phyloP scores from a whole-genome alignment of 2,888 invertebrate species.

The Sminthurinus aureus region DNA sequence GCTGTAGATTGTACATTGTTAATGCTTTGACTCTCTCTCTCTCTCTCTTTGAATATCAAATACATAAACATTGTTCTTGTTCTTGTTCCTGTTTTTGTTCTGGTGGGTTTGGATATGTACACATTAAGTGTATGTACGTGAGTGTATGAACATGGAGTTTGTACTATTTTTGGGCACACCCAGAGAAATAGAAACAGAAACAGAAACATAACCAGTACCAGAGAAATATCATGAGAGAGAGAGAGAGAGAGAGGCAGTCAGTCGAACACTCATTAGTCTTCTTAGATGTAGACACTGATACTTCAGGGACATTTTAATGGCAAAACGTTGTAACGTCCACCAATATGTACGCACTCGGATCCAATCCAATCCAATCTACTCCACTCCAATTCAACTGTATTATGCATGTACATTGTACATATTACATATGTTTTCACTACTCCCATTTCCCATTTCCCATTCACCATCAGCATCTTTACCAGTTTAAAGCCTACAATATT shows the following conservation, averaged over 20 bases:
- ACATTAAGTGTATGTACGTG: neutral
- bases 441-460: too few species aligned
- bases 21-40: neutral
- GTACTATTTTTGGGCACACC: slow-evolving; percentile 55
- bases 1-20: neutral
- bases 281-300: slow-evolving; percentile 60
- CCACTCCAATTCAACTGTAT: neutral
- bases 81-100: slow-evolving; percentile 6
- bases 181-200: slow-evolving; percentile 26
- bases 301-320: slow-evolving; percentile 60
- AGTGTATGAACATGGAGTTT: neutral
- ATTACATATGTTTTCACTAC: too few species aligned
- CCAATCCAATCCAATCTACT: too few species aligned
- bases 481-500: too few species aligned
- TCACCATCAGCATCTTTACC: too few species aligned
- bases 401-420: neutral
- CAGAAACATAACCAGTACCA: too few species aligned
- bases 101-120: neutral
- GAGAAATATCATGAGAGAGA: neutral
- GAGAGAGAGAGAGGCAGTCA: slow-evolving; percentile 22
- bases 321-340: slow-evolving; percentile 57
- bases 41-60: neutral
- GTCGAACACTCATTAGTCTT: slow-evolving; percentile 60
- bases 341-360: slow-evolving; percentile 8
- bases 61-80: neutral